Evolutionary conservation across 2,797 vertebrate species (phyloP).

Genomic region (Morus bassanus): DNA sequence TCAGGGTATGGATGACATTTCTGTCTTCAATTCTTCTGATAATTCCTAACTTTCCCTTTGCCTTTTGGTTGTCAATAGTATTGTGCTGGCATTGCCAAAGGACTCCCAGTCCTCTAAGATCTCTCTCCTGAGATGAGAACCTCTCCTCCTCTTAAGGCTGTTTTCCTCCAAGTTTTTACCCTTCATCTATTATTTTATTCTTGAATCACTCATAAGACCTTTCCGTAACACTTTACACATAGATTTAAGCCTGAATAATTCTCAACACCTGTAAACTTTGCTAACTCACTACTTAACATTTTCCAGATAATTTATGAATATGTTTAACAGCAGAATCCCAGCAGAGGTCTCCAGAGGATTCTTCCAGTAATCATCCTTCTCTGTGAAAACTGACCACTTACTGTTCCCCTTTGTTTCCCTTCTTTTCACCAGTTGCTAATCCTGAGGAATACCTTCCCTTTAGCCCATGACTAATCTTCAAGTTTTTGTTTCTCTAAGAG

Average conservation of each 20-base stretch:
- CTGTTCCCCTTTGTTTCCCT: slow-evolving; percentile 29
- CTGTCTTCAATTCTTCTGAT: not conserved
- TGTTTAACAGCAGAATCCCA: not conserved
- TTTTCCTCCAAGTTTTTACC: not conserved
- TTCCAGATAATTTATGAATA: not conserved
- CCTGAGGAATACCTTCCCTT: slow-evolving; percentile 47
- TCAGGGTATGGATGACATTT: not conserved
- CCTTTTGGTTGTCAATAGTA: not conserved
- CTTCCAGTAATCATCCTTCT: slow-evolving; percentile 10
- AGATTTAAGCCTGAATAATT: not conserved
- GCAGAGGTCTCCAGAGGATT: slow-evolving; percentile 19
- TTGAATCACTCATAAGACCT: not conserved
- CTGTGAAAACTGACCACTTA: slow-evolving; percentile 47
- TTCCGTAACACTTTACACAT: not conserved
- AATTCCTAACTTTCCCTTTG: not conserved
- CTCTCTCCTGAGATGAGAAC: not conserved
- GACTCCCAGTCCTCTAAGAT: not conserved
- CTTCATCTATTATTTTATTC: not conserved
- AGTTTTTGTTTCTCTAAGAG: slow-evolving; percentile 52
- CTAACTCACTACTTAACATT: not conserved
- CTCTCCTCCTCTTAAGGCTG: not conserved
- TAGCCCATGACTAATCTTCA: slow-evolving; percentile 57
- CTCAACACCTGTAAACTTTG: not conserved
- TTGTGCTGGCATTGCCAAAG: not conserved
- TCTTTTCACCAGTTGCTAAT: slow-evolving; percentile 50